phyloP scores from a whole-genome alignment of 2,797 vertebrate species.

The Pangasius mekongensis region DNA sequence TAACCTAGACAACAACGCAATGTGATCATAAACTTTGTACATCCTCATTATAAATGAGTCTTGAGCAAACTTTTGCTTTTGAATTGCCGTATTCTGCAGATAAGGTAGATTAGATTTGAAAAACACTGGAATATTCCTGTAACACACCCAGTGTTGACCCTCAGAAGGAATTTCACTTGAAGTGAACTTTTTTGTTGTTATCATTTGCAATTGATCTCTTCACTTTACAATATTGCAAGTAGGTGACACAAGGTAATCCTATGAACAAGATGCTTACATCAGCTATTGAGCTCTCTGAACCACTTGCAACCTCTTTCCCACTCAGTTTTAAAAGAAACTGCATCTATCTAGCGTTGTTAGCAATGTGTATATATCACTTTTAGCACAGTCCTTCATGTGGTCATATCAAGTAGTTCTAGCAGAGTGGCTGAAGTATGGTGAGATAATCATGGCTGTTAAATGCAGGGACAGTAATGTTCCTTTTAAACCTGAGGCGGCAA shows the following conservation, averaged over 20 bases:
- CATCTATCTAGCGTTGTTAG: background rate
- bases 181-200: background rate
- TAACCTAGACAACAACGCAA: background rate
- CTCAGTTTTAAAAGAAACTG: background rate
- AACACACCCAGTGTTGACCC: background rate
- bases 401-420: background rate
- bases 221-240: background rate
- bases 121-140: background rate
- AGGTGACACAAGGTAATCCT: background rate
- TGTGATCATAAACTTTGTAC: background rate
- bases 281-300: background rate
- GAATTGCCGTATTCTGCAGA: background rate
- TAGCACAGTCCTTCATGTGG: background rate
- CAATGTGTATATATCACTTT: background rate
- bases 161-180: background rate
- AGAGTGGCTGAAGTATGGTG: background rate
- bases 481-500: background rate
- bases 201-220: background rate
- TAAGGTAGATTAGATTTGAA: background rate
- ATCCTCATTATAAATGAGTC: background rate
- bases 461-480: background rate
- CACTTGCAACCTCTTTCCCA: background rate
- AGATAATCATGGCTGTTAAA: background rate
- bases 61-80: background rate
- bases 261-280: background rate